Evolutionary conservation across 2,888 invertebrate species (phyloP), one percentile per base, ranked within the genome.

Genomic region (Nemotelus nigrinus): DNA sequence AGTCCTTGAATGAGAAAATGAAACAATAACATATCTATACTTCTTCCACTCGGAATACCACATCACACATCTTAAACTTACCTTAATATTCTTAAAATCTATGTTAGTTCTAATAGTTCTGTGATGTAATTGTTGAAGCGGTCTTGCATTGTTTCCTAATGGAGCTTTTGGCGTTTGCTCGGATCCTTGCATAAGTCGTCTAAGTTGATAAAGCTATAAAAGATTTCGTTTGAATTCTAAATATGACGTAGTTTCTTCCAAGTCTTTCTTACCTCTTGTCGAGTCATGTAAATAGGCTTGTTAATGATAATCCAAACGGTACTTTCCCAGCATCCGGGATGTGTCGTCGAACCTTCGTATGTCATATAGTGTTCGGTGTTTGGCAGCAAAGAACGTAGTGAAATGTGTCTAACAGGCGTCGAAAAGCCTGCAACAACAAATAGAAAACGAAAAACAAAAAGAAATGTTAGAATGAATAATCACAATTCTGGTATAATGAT

Each of bases 251-350:
- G 39, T 41, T 25, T 47, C 41, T 44, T 39, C 8, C 50, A 39
- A 25, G 25, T 25, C 25, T 25, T 25, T 72, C 80, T 82, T 88
- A 98, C 98, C 93, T 98, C 97, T 87, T 96, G 95, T 85, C 94
- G 94, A 82, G 97, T 96, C 86, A 99, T 96, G 90, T 97, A 98
- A 86, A 98, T 96, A 80, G 98, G 98, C 88, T 96, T 97, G 89
- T 99, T 99, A 88, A 97, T 92, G 84, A 99, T 95, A 85, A 99
- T 93, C 99, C 99, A 99, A 79, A 98, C 96, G 57, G 98, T 96
- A n/a, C 98, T 98, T 88, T 99, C 99, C 94, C 98, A 96, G 88
- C 99, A 99, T 71, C 98, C 96, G 6, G 99, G 99, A 88, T 96
- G 96, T 77, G 99, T 98, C 82, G 97, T 94, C 81, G 98, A 98